Percentiles rank a stretch among this genome's conserved stretches.
These are phyloP conservation scores for Notiomystis cincta DNA, from an alignment of 2,113 vertebrate genomes.

Conservation along the genomic window DNA sequence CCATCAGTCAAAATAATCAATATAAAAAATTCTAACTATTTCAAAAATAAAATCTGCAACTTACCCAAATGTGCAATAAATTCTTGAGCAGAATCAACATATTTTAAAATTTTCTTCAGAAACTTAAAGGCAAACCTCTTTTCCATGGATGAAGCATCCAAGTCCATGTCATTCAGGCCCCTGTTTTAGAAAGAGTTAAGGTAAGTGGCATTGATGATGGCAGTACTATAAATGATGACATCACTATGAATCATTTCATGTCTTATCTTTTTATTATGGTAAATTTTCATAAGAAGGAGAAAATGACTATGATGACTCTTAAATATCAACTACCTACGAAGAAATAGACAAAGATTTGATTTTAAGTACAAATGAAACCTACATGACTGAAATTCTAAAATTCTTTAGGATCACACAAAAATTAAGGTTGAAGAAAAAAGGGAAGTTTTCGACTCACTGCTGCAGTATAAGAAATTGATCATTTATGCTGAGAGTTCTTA, in stretches of 20 bases:
- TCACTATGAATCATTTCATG: background rate
- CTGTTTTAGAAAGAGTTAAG: slow-evolving; percentile 65
- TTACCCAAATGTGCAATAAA: slow-evolving; percentile 95
- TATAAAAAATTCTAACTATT: background rate
- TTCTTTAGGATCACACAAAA: background rate
- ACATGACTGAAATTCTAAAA: background rate
- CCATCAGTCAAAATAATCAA: background rate
- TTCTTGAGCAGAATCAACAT: slow-evolving; percentile 95
- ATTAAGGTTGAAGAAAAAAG: background rate
- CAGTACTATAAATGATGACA: background rate
- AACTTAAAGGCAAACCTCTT: slow-evolving; percentile 97
- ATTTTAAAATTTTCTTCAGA: slow-evolving; percentile 95
- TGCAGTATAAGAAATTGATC: background rate
- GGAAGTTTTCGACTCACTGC: background rate
- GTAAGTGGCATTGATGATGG: background rate
- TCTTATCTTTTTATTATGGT: background rate
- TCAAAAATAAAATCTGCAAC: background rate
- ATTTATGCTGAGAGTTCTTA: background rate
- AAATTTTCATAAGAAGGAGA: background rate
- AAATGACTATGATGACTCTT: background rate
- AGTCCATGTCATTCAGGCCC: slow-evolving; percentile 86
- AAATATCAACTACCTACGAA: background rate
- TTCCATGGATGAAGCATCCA: slow-evolving; percentile 95
- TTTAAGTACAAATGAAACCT: background rate
- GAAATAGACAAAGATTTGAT: background rate